phyloP scores from a whole-genome alignment of 2,797 vertebrate genomes.

The Labroides dimidiatus region DNA sequence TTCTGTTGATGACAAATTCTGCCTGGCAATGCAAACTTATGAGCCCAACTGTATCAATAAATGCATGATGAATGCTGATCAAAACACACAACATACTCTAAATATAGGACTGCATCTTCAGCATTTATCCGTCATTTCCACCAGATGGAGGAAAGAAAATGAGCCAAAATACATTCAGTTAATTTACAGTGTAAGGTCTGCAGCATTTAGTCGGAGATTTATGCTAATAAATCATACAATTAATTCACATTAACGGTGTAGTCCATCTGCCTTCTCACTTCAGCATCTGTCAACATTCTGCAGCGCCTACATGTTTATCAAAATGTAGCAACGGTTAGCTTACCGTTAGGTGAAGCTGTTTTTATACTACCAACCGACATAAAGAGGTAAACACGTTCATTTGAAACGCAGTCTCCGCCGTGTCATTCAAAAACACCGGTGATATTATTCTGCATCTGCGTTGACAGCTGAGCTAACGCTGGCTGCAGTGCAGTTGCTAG shows the following conservation, averaged over 20 bases:
- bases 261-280: slow-evolving; percentile 11
- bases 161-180: neutral
- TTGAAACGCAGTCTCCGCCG: slow-evolving; percentile 7
- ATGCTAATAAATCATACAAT: slow-evolving; percentile 8
- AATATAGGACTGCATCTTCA: too few species aligned
- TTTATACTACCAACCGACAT: neutral
- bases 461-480: slow-evolving; percentile 75
- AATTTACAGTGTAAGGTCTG: neutral
- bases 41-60: too few species aligned
- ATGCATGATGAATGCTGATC: too few species aligned
- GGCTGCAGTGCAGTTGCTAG: slow-evolving; percentile 73
- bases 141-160: too few species aligned
- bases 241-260: slow-evolving; percentile 21
- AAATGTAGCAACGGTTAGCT: neutral
- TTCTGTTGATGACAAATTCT: too few species aligned
- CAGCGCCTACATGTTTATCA: neutral
- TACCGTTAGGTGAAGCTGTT: neutral
- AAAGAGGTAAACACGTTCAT: neutral
- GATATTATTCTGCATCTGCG: slow-evolving; percentile 51
- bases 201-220: too few species aligned
- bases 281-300: slow-evolving; percentile 23
- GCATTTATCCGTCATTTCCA: too few species aligned
- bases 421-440: slow-evolving; percentile 51
- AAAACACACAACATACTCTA: too few species aligned
- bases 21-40: too few species aligned